Conservation (phyloP, 2,888 invertebrate species). For the Mechanitis mazaeus region DNA sequence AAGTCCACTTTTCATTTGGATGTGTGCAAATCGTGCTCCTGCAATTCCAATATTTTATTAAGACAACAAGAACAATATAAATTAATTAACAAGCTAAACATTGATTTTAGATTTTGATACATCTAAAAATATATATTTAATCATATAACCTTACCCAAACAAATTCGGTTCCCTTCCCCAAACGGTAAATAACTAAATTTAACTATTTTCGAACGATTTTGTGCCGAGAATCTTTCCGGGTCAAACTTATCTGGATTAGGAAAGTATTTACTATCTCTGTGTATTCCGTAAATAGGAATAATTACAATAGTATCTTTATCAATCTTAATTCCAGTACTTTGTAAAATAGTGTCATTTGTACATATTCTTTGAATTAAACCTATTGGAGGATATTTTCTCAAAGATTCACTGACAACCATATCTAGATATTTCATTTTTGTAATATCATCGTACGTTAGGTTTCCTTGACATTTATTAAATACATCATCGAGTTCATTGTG, state of each 20-base stretch:
- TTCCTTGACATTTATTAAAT: conserved; percentile 37
- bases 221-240: conserved; percentile 62
- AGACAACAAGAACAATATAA: no score
- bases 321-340: conserved; percentile 41
- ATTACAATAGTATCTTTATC: conserved; percentile 38
- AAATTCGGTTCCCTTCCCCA: conserved; percentile 66
- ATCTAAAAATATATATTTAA: no score
- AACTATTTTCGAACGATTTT: conserved; percentile 35
- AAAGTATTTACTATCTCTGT: conserved; percentile 53
- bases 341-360: conserved; percentile 42
- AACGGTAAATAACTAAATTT: conserved; percentile 62
- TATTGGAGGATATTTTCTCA: conserved; percentile 53
- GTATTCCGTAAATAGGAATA: conserved; percentile 47
- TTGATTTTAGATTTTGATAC: neutral
- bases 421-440: conserved; percentile 57
- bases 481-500: conserved; percentile 56
- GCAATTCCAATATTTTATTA: conserved; percentile 28
- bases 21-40: conserved; percentile 49
- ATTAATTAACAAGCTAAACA: neutral
- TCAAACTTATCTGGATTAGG: conserved; percentile 59
- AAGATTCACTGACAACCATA: conserved; percentile 51
- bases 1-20: conserved; percentile 44
- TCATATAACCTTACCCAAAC: conserved; percentile 53
- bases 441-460: conserved; percentile 47
- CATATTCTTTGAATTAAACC: conserved; percentile 48